phyloP scores from a whole-genome alignment of 2,113 vertebrate species.

The Oreochromis aureus region DNA sequence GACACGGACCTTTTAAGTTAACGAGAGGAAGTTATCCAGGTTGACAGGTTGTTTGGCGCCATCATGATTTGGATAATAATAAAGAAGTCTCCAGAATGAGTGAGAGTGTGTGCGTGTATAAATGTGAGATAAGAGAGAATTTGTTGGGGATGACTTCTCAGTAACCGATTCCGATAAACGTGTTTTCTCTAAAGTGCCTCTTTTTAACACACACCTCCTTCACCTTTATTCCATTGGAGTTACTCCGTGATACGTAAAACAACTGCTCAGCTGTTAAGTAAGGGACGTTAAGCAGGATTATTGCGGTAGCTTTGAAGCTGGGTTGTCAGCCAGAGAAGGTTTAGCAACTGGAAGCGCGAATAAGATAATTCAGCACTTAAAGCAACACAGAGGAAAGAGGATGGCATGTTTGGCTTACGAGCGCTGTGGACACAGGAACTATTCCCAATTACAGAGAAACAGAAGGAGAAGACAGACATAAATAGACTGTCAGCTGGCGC shows the following conservation, averaged over 20 bases:
- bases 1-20: conserved; percentile 18
- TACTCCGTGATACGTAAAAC: not conserved
- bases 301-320: not conserved
- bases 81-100: not conserved
- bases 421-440: not conserved
- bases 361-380: conserved; percentile 1
- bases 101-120: not conserved
- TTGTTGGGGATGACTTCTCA: not conserved
- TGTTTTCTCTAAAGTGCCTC: not conserved
- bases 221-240: not conserved
- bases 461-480: not conserved
- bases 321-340: not conserved
- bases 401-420: not conserved
- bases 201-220: not conserved
- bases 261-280: not conserved
- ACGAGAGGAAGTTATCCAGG: conserved; percentile 19
- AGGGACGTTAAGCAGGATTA: not conserved
- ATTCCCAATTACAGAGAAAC: not conserved
- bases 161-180: not conserved
- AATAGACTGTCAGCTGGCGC: not conserved
- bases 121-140: not conserved
- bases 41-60: not conserved
- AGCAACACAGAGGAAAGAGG: not conserved
- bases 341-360: not conserved
- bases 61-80: not conserved